These are phyloP conservation scores for Rhingia campestris DNA, from an alignment of 2,888 invertebrate genomes.

Conservation along the genomic window DNA sequence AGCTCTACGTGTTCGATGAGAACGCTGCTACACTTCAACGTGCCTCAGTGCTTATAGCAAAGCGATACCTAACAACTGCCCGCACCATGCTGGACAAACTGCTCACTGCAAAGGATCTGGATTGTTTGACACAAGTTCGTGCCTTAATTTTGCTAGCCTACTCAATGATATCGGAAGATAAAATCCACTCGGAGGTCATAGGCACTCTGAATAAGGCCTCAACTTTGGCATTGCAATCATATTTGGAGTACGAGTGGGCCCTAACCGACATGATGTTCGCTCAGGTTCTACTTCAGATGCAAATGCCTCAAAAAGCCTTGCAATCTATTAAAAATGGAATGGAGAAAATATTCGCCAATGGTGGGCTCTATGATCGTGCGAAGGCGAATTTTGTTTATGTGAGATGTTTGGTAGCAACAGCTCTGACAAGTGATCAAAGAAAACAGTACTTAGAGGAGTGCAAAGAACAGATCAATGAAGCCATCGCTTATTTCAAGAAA, in stretches of 20 bases:
- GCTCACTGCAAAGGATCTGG: slow-evolving; percentile 81
- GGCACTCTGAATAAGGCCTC: slow-evolving; percentile 88
- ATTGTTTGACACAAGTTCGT: slow-evolving; percentile 84
- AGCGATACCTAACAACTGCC: slow-evolving; percentile 81
- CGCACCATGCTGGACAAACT: slow-evolving; percentile 79
- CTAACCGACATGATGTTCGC: slow-evolving; percentile 91
- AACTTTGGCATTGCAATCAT: slow-evolving; percentile 88
- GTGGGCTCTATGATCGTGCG: slow-evolving; percentile 91
- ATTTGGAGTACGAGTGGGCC: slow-evolving; percentile 90
- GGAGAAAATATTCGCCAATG: slow-evolving; percentile 90
- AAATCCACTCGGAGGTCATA: slow-evolving; percentile 85
- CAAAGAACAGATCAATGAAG: slow-evolving; percentile 85
- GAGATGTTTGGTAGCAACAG: slow-evolving; percentile 89
- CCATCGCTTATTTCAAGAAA: slow-evolving; percentile 88
- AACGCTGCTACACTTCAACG: slow-evolving; percentile 86
- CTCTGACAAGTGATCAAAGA: slow-evolving; percentile 80
- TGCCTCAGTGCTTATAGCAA: slow-evolving; percentile 81
- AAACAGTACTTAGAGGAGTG: slow-evolving; percentile 77
- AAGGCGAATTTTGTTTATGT: slow-evolving; percentile 89
- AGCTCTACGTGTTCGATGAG: slow-evolving; percentile 87
- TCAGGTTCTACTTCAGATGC: slow-evolving; percentile 88
- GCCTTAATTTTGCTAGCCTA: slow-evolving; percentile 88
- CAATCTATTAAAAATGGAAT: slow-evolving; percentile 88
- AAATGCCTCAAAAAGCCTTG: slow-evolving; percentile 90
- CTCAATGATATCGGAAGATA: slow-evolving; percentile 84